Evolutionary conservation across 2,113 vertebrate species (phyloP), one percentile per base, ranked within the genome.

Genomic region (Calypte anna): DNA sequence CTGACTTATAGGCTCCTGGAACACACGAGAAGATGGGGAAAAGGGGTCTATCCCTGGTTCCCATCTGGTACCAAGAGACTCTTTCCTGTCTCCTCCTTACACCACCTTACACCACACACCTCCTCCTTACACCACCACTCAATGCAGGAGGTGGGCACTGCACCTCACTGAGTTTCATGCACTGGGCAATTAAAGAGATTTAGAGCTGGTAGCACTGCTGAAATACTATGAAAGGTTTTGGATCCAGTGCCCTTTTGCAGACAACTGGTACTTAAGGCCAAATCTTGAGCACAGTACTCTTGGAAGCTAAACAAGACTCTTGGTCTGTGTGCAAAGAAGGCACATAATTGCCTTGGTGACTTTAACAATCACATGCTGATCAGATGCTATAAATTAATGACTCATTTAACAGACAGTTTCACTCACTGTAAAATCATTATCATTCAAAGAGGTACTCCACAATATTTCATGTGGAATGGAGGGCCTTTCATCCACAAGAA

Each of bases 391-490:
- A 63, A 44, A 61, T 67, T 59, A 96, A 79, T 51, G 67, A 76
- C 58, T 90, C 2, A 0, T 82, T 82, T 55, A 74, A 64, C 48
- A 81, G 33, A 54, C n/a, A 78, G 66, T 64, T 94, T 81, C 54
- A 67, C 55, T 77, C 58, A 53, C 55, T 75, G 78, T 90, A 91
- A 88, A 91, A 64, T 68, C 59, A 75, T 50, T 78, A 79, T 57
- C 16, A 68, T 88, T 95, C 78, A 70, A 73, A 70, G 21, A 83
- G 33, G 53, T 79, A 53, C 24, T 85, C 23, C 57, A 53, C 82
- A 69, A 58, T 89, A 93, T 74, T 80, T 91, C 77, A 85, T 50
- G 76, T 73, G 76, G 74, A 90, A 94, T 62, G 82, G 72, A 90
- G 59, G 67, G 58, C 23, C 12, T 86, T 87, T 89, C 73, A 92